Conservation (phyloP, 2,797 vertebrate species). For the Lerista edwardsae region DNA sequence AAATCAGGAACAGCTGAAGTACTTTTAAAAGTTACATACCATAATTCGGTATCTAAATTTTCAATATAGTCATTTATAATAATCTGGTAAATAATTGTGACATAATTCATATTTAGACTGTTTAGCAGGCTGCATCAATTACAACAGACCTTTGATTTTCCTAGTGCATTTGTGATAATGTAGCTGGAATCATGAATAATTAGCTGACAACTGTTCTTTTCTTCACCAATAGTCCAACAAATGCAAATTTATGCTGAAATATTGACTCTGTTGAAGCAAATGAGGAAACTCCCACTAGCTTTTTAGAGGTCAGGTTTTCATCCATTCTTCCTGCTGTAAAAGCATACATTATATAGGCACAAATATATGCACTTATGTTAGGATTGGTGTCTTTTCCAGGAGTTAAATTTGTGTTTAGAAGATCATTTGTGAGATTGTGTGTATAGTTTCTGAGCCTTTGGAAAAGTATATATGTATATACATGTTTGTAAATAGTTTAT, state of each 20-base stretch:
- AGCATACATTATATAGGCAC: neutral
- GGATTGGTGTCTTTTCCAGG: neutral
- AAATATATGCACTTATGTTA: neutral
- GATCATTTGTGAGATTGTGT: conserved; percentile 17
- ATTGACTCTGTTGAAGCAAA: conserved; percentile 10
- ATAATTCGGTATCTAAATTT: neutral
- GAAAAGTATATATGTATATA: neutral
- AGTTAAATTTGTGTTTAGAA: neutral
- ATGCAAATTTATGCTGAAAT: conserved; percentile 5
- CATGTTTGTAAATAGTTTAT: conserved; percentile 12
- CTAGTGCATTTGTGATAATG: conserved; percentile 11
- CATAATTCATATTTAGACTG: neutral
- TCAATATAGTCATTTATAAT: neutral
- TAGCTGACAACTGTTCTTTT: neutral
- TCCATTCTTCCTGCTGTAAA: neutral
- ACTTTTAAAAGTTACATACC: neutral
- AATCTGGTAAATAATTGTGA: neutral
- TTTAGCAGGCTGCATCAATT: neutral
- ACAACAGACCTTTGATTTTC: conserved; percentile 5
- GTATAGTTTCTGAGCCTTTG: neutral
- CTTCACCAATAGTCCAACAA: neutral
- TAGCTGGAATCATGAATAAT: neutral
- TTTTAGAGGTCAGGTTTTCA: neutral
- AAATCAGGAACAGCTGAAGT: neutral
- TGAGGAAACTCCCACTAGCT: neutral